Evolutionary conservation across 2,888 invertebrate species (phyloP).

Genomic region (Stictocephala bisonia): DNA sequence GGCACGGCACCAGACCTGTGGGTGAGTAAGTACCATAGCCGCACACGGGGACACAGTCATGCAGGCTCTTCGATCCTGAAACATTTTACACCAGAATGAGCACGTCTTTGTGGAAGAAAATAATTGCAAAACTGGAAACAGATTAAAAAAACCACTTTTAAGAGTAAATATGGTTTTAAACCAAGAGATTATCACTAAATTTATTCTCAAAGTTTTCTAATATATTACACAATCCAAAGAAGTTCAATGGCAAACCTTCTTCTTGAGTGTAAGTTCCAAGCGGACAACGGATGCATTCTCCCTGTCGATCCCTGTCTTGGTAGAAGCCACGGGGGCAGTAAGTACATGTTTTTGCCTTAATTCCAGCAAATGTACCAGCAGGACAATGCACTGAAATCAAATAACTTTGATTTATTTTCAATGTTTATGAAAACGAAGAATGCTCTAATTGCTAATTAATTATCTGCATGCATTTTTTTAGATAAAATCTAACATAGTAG

Average conservation of each 20-base stretch:
- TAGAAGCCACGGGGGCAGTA: constrained; percentile 93
- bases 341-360: constrained; percentile 90
- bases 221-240: not conserved
- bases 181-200: not conserved
- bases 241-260: constrained; percentile 69
- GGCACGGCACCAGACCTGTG: constrained; percentile 91
- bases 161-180: not conserved
- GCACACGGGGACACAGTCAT: constrained; percentile 93
- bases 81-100: not conserved
- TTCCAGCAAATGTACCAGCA: constrained; percentile 92
- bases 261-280: constrained; percentile 92
- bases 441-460: too few relatives aligned
- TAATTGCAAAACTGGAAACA: not conserved
- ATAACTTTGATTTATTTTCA: too few relatives aligned
- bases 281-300: constrained; percentile 90
- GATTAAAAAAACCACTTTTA: not conserved
- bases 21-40: constrained; percentile 97
- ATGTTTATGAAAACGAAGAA: too few relatives aligned
- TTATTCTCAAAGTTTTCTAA: not conserved
- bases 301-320: constrained; percentile 92
- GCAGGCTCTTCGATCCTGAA: constrained; percentile 79
- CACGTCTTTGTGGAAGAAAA: too few relatives aligned
- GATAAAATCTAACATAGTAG: too few relatives aligned
- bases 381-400: constrained; percentile 88
- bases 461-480: too few relatives aligned